A percentile compares a stretch with the other conserved stretches of the same genome.
Evolutionary conservation across 2,888 invertebrate genomes (phyloP).

Genomic region (Eupithecia subfuscata): DNA sequence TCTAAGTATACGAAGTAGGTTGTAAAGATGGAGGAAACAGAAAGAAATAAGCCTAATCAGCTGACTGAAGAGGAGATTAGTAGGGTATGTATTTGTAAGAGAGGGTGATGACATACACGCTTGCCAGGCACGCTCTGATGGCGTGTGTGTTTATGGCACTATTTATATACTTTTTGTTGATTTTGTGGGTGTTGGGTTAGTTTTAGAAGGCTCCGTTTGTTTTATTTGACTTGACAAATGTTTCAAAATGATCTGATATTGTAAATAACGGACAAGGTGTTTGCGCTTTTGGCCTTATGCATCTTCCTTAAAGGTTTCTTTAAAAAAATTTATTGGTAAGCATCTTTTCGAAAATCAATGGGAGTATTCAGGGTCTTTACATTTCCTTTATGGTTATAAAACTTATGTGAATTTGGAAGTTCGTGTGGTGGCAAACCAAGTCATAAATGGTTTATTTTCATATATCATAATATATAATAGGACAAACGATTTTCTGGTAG

Average conservation of each 20-base stretch:
- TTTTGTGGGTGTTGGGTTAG: slow-evolving; percentile 2
- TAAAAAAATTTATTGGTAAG: too few relatives aligned
- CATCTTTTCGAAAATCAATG: too few relatives aligned
- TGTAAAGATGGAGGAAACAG: slow-evolving; percentile 61
- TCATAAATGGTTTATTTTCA: too few relatives aligned
- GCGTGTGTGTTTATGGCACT: slow-evolving; percentile 22
- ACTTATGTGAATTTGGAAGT: too few relatives aligned
- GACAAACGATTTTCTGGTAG: too few relatives aligned
- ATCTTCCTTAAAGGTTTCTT: too few relatives aligned
- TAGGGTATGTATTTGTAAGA: slow-evolving; percentile 62
- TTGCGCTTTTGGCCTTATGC: too few relatives aligned
- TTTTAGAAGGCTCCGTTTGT: not conserved
- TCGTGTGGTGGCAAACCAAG: too few relatives aligned
- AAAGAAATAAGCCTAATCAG: slow-evolving; percentile 62
- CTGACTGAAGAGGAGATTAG: slow-evolving; percentile 77
- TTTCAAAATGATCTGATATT: not conserved
- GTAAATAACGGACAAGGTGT: too few relatives aligned
- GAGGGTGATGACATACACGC: not conserved
- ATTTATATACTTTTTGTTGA: not conserved
- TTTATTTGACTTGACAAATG: not conserved
- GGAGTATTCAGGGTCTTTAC: too few relatives aligned
- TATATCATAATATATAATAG: too few relatives aligned
- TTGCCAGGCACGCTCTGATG: slow-evolving; percentile 23
- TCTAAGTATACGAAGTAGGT: slow-evolving; percentile 14
- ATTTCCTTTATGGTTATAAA: too few relatives aligned